Conservation (phyloP, 1,140 invertebrate genomes). For the Eulimnadia texana region DNA sequence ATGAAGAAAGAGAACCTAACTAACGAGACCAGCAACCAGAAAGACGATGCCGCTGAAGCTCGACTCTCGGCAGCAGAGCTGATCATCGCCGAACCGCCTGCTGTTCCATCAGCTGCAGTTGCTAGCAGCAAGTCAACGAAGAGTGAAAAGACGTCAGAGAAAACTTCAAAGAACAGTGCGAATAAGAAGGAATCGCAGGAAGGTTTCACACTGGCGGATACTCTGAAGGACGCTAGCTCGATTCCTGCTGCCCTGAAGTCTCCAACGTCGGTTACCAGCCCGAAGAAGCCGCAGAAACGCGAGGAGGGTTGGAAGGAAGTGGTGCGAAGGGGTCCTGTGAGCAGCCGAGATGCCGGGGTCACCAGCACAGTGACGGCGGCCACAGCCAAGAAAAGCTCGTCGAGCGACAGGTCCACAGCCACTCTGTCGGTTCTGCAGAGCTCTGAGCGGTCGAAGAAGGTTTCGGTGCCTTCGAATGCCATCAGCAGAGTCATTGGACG, state of each 20-base stretch:
- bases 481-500: slow-evolving; percentile 91
- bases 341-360: neutral
- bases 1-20: slow-evolving; percentile 5
- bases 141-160: neutral
- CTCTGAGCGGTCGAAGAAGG: slow-evolving; percentile 48
- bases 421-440: slow-evolving; percentile 24
- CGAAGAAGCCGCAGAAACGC: slow-evolving; percentile 53
- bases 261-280: slow-evolving; percentile 31
- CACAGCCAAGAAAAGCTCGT: neutral
- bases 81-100: neutral
- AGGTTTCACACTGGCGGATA: slow-evolving; percentile 16
- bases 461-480: slow-evolving; percentile 82
- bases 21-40: neutral
- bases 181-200: slow-evolving; percentile 9
- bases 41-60: neutral
- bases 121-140: neutral
- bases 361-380: slow-evolving; percentile 24
- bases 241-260: slow-evolving; percentile 2
- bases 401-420: neutral
- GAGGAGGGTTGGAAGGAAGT: slow-evolving; percentile 98
- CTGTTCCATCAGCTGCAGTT: neutral
- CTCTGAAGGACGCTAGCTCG: slow-evolving; percentile 12
- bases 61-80: neutral
- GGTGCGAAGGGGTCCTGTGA: slow-evolving; percentile 40
- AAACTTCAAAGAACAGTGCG: neutral